Conservation (phyloP, 2,113 vertebrate genomes). For the Trogon surrucura region DNA sequence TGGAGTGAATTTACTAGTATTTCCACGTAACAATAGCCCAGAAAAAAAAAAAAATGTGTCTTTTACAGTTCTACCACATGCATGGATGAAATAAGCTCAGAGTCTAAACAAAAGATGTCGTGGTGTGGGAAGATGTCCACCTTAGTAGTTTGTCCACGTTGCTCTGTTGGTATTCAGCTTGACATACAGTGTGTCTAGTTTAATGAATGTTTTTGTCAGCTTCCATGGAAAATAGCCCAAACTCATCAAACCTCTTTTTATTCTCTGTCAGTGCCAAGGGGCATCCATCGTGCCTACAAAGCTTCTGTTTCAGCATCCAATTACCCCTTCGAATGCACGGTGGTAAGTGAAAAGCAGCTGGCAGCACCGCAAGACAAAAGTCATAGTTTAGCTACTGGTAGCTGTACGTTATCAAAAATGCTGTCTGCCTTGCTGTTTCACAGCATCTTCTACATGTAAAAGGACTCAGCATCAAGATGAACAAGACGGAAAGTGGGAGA, state of each 20-base stretch:
- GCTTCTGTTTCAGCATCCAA: background rate
- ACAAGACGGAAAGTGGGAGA: background rate
- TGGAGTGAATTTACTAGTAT: background rate
- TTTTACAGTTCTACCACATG: background rate
- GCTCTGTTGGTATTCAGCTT: background rate
- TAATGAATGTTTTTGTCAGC: background rate
- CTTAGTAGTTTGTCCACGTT: background rate
- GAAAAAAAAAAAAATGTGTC: background rate
- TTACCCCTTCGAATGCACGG: background rate
- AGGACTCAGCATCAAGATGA: background rate
- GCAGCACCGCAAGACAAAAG: background rate
- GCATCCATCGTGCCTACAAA: background rate
- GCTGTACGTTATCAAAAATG: background rate
- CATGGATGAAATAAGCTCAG: background rate
- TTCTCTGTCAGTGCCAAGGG: background rate
- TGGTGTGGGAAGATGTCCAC: background rate
- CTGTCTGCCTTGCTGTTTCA: background rate
- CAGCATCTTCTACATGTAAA: background rate
- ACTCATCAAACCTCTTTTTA: background rate
- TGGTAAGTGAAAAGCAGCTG: background rate
- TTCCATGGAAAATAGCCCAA: background rate
- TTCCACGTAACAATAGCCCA: background rate
- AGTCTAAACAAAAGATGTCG: background rate
- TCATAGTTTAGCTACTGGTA: background rate
- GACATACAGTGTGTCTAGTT: background rate